These are phyloP conservation scores for Callospermophilus lateralis DNA, from an alignment of 2,113 vertebrate species.

Conservation along the genomic window DNA sequence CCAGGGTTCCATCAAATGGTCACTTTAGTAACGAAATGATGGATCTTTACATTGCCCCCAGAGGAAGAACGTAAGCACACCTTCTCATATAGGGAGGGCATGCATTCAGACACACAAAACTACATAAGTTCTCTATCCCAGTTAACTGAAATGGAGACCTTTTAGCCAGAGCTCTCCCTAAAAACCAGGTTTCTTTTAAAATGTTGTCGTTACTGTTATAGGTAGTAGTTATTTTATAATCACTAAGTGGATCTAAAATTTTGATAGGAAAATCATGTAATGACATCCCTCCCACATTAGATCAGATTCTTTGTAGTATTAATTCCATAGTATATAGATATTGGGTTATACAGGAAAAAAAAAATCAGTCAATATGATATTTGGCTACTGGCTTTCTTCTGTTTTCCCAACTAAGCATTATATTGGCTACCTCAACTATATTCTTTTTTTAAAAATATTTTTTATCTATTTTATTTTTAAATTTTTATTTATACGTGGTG, in stretches of 20 bases:
- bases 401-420: not conserved
- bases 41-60: not conserved
- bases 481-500: too few species aligned
- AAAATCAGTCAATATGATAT: not conserved
- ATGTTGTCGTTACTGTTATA: not conserved
- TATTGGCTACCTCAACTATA: conserved; percentile 26
- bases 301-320: conserved; percentile 7
- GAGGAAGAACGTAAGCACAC: not conserved
- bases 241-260: not conserved
- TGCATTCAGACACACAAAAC: not conserved
- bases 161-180: conserved; percentile 3
- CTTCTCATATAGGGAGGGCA: not conserved
- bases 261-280: not conserved
- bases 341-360: not conserved
- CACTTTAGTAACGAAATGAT: not conserved
- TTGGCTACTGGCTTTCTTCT: conserved; percentile 35
- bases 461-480: too few species aligned
- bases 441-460: not conserved
- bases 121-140: not conserved
- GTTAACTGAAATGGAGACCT: not conserved
- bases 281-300: not conserved
- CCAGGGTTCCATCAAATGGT: not conserved
- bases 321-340: not conserved
- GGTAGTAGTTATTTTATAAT: not conserved
- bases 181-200: conserved; percentile 55